Conservation (phyloP, 2,113 vertebrate genomes). For the Centropus unirufus region DNA sequence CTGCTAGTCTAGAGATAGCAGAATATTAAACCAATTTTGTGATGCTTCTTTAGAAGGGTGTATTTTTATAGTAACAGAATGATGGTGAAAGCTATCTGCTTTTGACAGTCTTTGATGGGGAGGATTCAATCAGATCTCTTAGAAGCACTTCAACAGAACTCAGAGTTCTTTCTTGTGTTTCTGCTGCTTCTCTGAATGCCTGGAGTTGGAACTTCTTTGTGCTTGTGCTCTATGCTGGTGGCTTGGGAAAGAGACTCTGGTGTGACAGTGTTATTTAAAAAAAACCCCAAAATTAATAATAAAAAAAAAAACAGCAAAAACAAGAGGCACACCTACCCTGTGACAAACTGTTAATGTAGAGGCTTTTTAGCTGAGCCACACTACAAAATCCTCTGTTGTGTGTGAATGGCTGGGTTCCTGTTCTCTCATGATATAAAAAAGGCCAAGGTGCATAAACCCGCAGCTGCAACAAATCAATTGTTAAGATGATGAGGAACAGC, state of each 20-base stretch:
- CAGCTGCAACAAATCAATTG: neutral
- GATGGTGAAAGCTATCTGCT: neutral
- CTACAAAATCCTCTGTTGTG: neutral
- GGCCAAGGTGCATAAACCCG: neutral
- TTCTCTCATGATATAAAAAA: neutral
- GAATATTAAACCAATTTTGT: neutral
- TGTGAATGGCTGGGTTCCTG: neutral
- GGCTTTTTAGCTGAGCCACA: neutral
- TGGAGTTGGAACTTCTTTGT: neutral
- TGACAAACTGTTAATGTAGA: neutral
- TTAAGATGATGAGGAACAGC: neutral
- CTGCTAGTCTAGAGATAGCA: neutral
- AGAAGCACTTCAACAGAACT: neutral
- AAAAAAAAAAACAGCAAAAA: too few species aligned
- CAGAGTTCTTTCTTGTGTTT: neutral
- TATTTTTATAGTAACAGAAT: neutral
- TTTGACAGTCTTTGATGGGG: neutral
- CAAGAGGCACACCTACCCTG: neutral
- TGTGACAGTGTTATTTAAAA: neutral
- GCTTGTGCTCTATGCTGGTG: neutral
- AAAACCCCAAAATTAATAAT: too few species aligned
- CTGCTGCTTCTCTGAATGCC: neutral
- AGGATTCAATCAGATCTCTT: neutral
- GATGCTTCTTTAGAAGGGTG: neutral
- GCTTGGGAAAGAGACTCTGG: neutral